These are phyloP conservation scores for Plebejus melissa DNA, from an alignment of 2,888 invertebrate species.

Conservation along the genomic window DNA sequence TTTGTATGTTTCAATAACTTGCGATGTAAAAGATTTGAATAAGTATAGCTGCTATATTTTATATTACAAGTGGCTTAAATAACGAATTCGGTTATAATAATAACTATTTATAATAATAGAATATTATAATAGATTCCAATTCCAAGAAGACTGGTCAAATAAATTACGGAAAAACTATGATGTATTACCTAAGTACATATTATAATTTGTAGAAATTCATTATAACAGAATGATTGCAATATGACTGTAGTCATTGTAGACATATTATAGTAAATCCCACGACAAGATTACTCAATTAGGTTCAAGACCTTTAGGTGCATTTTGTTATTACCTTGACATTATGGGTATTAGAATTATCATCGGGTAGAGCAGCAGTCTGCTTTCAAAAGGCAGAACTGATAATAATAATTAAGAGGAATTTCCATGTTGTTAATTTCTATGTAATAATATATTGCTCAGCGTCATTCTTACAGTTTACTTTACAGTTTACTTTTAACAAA, in stretches of 20 bases:
- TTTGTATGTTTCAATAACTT: too few species aligned
- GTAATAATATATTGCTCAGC: too few species aligned
- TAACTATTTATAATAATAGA: too few species aligned
- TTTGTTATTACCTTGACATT: neutral
- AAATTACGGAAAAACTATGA: neutral
- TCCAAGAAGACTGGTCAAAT: neutral
- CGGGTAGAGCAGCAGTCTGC: neutral
- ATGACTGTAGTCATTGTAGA: neutral
- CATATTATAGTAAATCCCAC: conserved; percentile 5
- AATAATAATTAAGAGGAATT: too few species aligned
- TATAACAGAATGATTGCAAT: neutral
- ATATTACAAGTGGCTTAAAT: too few species aligned
- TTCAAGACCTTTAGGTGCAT: neutral
- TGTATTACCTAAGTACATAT: neutral
- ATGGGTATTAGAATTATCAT: neutral
- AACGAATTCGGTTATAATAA: too few species aligned
- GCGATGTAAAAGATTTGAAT: too few species aligned
- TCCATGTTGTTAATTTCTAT: too few species aligned
- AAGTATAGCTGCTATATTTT: too few species aligned
- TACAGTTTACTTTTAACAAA: too few species aligned
- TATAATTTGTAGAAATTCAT: neutral
- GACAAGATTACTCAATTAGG: conserved; percentile 16
- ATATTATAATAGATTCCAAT: too few species aligned
- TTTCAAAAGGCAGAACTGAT: neutral
- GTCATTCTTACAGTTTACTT: too few species aligned